phyloP scores from a whole-genome alignment of 37 sponge, comb jelly and placozoan species.

The Agelas oroides region DNA sequence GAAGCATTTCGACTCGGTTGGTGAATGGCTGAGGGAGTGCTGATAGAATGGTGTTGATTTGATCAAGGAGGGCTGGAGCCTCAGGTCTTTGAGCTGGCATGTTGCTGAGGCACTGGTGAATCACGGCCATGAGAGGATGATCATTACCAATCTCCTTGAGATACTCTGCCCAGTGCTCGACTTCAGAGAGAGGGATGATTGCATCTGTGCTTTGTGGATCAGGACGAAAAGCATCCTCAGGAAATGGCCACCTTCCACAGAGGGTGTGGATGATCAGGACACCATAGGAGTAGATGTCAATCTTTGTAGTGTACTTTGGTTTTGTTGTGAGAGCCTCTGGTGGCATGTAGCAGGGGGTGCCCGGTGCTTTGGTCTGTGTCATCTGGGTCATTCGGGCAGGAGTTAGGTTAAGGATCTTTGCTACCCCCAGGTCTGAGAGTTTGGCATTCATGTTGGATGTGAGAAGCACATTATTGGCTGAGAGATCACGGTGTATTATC shows the following conservation, averaged over 20 bases:
- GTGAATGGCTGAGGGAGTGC: too few relatives aligned
- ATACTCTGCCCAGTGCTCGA: constrained; percentile 17
- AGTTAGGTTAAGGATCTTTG: constrained; percentile 23
- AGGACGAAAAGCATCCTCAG: not conserved
- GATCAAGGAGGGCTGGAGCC: not conserved
- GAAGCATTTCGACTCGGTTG: too few relatives aligned
- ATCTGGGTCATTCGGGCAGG: constrained; percentile 25
- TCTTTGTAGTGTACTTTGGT: constrained; percentile 21
- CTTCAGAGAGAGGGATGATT: constrained; percentile 30
- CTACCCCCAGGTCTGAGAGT: constrained; percentile 45
- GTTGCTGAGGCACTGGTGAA: constrained; percentile 32
- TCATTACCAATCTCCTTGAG: constrained; percentile 21
- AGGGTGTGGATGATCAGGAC: constrained; percentile 30
- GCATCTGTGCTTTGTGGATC: not conserved
- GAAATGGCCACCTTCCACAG: constrained; percentile 17
- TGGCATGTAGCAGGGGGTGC: constrained; percentile 40
- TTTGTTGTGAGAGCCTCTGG: constrained; percentile 31
- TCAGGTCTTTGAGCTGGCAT: constrained; percentile 20
- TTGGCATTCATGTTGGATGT: constrained; percentile 25
- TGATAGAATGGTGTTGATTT: too few relatives aligned
- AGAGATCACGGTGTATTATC: constrained; percentile 46
- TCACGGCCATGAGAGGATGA: constrained; percentile 32
- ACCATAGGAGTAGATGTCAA: constrained; percentile 47
- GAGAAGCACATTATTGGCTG: constrained; percentile 43
- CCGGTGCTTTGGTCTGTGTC: constrained; percentile 16